Conservation (phyloP, 35 echinoderm and acorn worm species). For the Nesometra sesokonis region DNA sequence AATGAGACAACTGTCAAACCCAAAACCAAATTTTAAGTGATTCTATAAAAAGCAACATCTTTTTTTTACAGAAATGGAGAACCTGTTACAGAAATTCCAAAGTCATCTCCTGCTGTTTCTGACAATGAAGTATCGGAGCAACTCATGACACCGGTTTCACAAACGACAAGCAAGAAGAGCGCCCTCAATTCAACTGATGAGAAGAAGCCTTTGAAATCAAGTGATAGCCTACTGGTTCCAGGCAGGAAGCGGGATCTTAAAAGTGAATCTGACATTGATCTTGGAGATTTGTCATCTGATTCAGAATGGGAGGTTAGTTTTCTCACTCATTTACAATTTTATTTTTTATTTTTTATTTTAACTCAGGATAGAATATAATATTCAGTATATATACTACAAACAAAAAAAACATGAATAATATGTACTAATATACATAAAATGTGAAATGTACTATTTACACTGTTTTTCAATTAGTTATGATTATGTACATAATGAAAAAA, state of each 20-base stretch:
- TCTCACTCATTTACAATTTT: background rate
- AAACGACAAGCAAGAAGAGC: background rate
- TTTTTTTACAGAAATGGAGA: background rate
- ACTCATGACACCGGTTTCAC: background rate
- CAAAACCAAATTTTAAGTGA: no score
- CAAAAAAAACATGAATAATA: no score
- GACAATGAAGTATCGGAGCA: background rate
- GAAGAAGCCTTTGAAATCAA: background rate
- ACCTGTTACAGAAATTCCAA: background rate
- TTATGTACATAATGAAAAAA: no score
- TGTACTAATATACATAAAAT: no score
- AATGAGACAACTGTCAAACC: no score
- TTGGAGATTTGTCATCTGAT: conserved; percentile 76
- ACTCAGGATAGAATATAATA: no score
- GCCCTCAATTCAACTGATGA: background rate
- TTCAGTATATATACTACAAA: no score
- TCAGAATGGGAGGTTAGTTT: conserved; percentile 73
- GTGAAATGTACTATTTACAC: no score
- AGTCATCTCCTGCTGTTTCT: background rate
- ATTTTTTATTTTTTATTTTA: no score
- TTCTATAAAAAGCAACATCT: no score
- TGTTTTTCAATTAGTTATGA: no score
- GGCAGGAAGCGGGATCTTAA: background rate
- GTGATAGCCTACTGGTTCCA: background rate
- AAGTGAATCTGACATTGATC: conserved; percentile 58